A percentile compares a stretch with the other conserved stretches of the same genome.
phyloP scores from a whole-genome alignment of 2,113 vertebrate genomes.

The Crotophaga sulcirostris region DNA sequence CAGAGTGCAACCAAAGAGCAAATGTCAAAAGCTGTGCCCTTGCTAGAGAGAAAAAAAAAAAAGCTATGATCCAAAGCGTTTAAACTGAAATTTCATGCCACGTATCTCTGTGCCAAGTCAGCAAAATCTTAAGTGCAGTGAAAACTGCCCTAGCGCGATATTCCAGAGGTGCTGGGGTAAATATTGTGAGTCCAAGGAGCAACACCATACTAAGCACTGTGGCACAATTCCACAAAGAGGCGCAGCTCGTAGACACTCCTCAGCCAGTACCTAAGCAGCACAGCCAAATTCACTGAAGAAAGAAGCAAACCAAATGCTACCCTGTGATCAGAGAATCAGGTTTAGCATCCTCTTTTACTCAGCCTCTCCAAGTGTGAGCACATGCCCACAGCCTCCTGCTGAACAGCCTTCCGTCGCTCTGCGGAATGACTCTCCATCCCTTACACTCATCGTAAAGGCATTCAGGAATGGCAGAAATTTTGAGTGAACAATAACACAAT shows the following conservation, averaged over 20 bases:
- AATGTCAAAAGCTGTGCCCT: not conserved
- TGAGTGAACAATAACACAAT: not conserved
- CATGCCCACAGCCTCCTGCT: not conserved
- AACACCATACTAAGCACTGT: not conserved
- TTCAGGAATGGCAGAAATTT: not conserved
- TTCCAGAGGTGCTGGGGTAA: not conserved
- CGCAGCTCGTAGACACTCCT: not conserved
- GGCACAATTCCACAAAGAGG: not conserved
- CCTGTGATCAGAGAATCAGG: not conserved
- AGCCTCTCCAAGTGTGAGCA: not conserved
- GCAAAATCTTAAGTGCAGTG: not conserved
- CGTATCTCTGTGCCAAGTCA: not conserved
- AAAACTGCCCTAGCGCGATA: not conserved
- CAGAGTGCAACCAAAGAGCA: not conserved
- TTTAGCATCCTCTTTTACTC: not conserved
- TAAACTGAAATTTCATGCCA: not conserved
- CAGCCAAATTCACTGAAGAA: not conserved
- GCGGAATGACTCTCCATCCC: not conserved
- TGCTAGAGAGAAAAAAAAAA: not conserved
- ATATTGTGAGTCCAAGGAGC: not conserved
- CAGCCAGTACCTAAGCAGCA: not conserved
- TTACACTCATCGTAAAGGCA: not conserved
- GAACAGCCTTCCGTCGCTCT: not conserved
- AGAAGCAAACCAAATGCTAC: not conserved
- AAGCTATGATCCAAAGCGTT: not conserved